A percentile compares a stretch with the other conserved stretches of the same genome.
phyloP scores from a whole-genome alignment of 1,140 invertebrate species.

The Eurosta solidaginis region DNA sequence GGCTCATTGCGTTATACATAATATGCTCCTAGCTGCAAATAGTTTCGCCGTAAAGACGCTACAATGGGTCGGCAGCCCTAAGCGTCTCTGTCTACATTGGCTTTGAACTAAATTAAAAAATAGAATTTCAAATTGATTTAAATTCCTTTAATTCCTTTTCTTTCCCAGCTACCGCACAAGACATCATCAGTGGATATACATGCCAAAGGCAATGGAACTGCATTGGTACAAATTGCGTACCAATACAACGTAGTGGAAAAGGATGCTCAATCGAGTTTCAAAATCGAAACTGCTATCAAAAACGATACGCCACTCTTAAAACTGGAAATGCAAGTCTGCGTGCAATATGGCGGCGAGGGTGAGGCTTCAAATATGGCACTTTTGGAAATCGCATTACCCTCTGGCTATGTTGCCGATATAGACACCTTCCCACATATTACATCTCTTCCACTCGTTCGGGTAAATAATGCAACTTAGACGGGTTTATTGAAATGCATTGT shows the following conservation, averaged over 20 bases:
- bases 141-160: neutral
- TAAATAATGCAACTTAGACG: slow-evolving; percentile 32
- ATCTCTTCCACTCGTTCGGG: slow-evolving; percentile 46
- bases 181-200: slow-evolving; percentile 62
- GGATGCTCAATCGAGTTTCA: slow-evolving; percentile 80
- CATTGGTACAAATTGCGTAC: slow-evolving; percentile 78
- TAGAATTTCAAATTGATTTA: neutral
- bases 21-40: too few species aligned
- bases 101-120: neutral
- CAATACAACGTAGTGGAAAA: slow-evolving; percentile 82
- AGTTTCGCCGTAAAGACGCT: too few species aligned
- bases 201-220: slow-evolving; percentile 76
- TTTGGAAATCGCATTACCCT: slow-evolving; percentile 83
- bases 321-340: slow-evolving; percentile 76
- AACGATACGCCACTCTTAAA: slow-evolving; percentile 73
- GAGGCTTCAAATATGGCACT: slow-evolving; percentile 82
- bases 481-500: neutral
- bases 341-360: slow-evolving; percentile 54
- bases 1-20: too few species aligned
- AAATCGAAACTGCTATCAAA: slow-evolving; percentile 73
- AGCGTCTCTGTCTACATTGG: too few species aligned
- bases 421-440: slow-evolving; percentile 46
- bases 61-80: too few species aligned
- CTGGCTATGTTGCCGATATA: slow-evolving; percentile 69
- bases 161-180: slow-evolving; percentile 41